Evolutionary conservation across 2,113 vertebrate species (phyloP).

Genomic region (Bothrops jararaca): DNA sequence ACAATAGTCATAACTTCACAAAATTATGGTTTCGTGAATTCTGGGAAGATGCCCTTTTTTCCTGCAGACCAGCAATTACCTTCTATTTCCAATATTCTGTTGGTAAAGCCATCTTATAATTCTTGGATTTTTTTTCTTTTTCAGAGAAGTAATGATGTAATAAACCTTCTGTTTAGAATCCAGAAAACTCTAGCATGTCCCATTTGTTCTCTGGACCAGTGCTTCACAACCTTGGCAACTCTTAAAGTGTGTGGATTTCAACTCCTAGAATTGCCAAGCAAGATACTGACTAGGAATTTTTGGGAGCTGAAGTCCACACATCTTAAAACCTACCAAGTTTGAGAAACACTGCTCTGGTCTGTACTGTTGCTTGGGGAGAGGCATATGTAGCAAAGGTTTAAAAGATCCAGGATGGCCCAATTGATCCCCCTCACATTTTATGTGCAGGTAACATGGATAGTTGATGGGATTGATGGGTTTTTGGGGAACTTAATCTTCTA

Average conservation of each 20-base stretch:
- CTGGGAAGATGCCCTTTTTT: neutral
- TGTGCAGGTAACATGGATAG: neutral
- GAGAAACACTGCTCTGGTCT: too few relatives aligned
- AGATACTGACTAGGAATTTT: too few relatives aligned
- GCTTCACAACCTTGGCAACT: too few relatives aligned
- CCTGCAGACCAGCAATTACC: neutral
- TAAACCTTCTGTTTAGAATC: neutral
- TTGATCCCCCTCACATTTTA: neutral
- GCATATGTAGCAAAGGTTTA: neutral
- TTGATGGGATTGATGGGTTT: neutral
- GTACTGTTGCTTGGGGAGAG: neutral
- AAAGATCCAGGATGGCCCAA: neutral
- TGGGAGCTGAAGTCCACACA: too few relatives aligned
- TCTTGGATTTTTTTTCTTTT: neutral
- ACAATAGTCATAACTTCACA: neutral
- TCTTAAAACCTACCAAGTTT: too few relatives aligned
- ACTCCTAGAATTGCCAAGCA: too few relatives aligned
- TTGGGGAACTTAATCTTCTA: neutral
- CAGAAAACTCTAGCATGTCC: neutral
- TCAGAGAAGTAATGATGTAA: neutral
- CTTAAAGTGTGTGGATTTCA: too few relatives aligned
- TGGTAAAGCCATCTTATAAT: neutral
- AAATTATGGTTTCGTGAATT: neutral
- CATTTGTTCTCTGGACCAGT: too few relatives aligned
- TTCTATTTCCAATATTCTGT: neutral